Evolutionary conservation across 2,888 invertebrate genomes (phyloP).

Genomic region (Drosophila nr. perissopoda): DNA sequence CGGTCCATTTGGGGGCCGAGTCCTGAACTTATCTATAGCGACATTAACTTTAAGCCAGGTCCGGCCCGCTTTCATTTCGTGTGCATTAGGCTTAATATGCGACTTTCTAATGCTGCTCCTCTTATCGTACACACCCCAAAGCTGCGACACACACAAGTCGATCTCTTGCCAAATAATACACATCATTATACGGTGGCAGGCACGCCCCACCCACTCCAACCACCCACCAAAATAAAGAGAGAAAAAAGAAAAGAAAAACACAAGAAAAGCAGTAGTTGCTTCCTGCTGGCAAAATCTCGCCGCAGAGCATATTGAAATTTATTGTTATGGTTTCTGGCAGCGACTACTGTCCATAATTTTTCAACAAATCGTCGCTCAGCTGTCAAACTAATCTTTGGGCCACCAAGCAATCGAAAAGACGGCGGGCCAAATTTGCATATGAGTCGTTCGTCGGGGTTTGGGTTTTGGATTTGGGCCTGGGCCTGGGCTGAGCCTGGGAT

Average conservation of each 20-base stretch:
- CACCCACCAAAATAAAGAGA: slow-evolving; percentile 20
- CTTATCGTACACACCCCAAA: slow-evolving; percentile 40
- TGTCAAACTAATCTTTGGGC: slow-evolving; percentile 75
- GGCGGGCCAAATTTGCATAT: slow-evolving; percentile 66
- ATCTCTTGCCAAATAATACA: slow-evolving; percentile 58
- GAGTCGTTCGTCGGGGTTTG: slow-evolving; percentile 26
- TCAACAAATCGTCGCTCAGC: slow-evolving; percentile 81
- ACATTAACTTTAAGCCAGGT: slow-evolving; percentile 51
- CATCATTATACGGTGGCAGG: slow-evolving; percentile 65
- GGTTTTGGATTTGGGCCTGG: not conserved
- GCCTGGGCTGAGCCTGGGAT: not conserved
- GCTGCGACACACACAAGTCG: slow-evolving; percentile 21
- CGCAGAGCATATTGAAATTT: slow-evolving; percentile 64
- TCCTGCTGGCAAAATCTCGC: slow-evolving; percentile 55
- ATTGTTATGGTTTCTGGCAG: slow-evolving; percentile 75
- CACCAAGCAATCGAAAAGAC: slow-evolving; percentile 31
- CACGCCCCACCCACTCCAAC: slow-evolving; percentile 17
- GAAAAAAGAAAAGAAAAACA: slow-evolving; percentile 6
- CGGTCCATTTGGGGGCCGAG: slow-evolving; percentile 6
- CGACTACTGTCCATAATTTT: slow-evolving; percentile 80
- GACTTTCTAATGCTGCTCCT: slow-evolving; percentile 70
- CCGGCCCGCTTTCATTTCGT: slow-evolving; percentile 54
- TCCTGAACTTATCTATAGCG: slow-evolving; percentile 42
- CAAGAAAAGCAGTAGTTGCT: slow-evolving; percentile 34
- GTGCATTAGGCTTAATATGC: slow-evolving; percentile 63